These are phyloP conservation scores for Apistogramma diplotaenia DNA, from an alignment of 2,113 vertebrate species.

Conservation along the genomic window DNA sequence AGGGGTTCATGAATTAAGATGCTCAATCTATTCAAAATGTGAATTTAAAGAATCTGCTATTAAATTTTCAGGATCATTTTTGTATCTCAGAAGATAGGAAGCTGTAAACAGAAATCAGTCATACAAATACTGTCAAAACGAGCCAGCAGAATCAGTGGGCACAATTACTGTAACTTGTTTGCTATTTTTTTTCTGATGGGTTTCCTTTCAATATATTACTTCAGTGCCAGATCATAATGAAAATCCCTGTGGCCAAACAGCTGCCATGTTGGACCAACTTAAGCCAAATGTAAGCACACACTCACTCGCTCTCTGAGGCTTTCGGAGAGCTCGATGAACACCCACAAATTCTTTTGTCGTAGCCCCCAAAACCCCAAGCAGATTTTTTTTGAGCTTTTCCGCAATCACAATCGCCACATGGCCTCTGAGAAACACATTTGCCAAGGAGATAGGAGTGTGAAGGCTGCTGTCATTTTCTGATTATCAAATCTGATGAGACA, in stretches of 20 bases:
- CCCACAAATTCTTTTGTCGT: slow-evolving; percentile 41
- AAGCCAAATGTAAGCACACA: slow-evolving; percentile 36
- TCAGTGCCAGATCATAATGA: slow-evolving; percentile 1
- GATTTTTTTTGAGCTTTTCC: slow-evolving; percentile 47
- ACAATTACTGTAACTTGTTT: not conserved
- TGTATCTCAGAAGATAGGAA: not conserved
- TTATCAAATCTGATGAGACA: slow-evolving; percentile 63
- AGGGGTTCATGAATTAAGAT: not conserved
- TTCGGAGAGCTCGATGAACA: slow-evolving; percentile 62
- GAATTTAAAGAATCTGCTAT: not conserved
- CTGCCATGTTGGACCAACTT: slow-evolving; percentile 43
- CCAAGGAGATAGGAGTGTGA: slow-evolving; percentile 58
- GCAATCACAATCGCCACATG: slow-evolving; percentile 60
- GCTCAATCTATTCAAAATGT: not conserved
- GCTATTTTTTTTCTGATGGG: slow-evolving; percentile 1
- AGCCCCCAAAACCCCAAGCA: slow-evolving; percentile 24
- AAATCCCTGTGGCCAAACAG: slow-evolving; percentile 25
- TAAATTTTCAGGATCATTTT: not conserved
- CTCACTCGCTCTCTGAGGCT: slow-evolving; percentile 29
- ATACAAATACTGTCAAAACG: not conserved
- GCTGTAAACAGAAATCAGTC: not conserved
- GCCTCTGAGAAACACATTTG: slow-evolving; percentile 46
- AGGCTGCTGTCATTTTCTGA: slow-evolving; percentile 62
- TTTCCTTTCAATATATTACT: not conserved
- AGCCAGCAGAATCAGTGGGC: not conserved